phyloP scores from a whole-genome alignment of 2,113 vertebrate species.

The Ophiodon elongatus region DNA sequence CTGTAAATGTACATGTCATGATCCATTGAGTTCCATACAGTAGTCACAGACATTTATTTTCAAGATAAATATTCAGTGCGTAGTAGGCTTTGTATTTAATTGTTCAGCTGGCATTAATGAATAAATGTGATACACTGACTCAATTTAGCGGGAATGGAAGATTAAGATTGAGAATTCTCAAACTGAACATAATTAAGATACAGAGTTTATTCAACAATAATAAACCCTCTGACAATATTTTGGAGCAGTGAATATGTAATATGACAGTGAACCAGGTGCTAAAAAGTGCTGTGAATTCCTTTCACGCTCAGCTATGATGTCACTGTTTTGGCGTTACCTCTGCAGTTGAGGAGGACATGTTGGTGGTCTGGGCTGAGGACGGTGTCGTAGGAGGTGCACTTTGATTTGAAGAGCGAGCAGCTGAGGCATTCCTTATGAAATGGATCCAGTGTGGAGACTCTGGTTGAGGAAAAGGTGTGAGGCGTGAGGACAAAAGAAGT shows the following conservation, averaged over 20 bases:
- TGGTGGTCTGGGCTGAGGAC: conserved; percentile 63
- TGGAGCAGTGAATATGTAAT: not conserved
- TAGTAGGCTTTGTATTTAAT: not conserved
- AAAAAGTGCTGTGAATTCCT: not conserved
- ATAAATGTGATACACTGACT: not conserved
- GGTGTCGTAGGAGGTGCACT: conserved; percentile 74
- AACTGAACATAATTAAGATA: not conserved
- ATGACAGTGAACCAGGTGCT: not conserved
- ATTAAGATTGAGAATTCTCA: not conserved
- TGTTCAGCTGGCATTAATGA: not conserved
- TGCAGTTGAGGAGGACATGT: conserved; percentile 78
- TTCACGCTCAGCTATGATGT: not conserved
- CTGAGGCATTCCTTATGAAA: conserved; percentile 77
- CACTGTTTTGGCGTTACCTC: conserved; percentile 63
- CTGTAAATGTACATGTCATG: too few species aligned
- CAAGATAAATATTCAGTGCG: not conserved
- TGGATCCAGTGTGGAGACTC: conserved; percentile 72
- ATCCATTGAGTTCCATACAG: not conserved
- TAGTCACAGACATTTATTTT: not conserved
- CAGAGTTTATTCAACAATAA: not conserved
- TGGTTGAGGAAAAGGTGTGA: conserved; percentile 33
- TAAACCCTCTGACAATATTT: not conserved
- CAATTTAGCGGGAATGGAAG: not conserved
- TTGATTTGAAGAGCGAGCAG: conserved; percentile 74
- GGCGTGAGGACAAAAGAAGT: not conserved